Conservation (phyloP, 1,140 invertebrate species). For the Leptinotarsa defecta region DNA sequence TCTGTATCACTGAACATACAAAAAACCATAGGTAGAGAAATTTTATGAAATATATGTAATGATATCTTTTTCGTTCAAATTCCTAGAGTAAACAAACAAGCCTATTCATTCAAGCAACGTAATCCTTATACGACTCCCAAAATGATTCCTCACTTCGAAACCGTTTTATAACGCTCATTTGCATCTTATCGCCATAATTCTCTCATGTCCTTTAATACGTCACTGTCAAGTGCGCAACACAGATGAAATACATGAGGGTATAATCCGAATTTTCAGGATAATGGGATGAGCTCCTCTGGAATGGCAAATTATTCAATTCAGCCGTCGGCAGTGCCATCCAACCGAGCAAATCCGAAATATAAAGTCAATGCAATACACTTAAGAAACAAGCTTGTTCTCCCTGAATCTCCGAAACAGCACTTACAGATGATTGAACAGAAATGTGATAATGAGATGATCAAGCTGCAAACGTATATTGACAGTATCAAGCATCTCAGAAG, state of each 20-base stretch:
- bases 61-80: no score
- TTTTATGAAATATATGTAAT: no score
- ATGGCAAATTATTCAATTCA: not conserved
- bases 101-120: not conserved
- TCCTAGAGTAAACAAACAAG: no score
- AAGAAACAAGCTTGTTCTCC: not conserved
- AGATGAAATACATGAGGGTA: not conserved
- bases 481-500: not conserved
- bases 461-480: not conserved
- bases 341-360: not conserved
- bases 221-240: not conserved
- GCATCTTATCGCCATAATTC: not conserved
- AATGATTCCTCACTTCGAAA: slow-evolving; percentile 1
- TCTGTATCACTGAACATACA: no score
- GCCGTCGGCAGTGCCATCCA: not conserved
- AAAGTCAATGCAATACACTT: not conserved
- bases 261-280: slow-evolving; percentile 8
- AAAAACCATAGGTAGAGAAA: no score
- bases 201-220: not conserved
- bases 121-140: not conserved
- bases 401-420: not conserved
- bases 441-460: slow-evolving; percentile 8
- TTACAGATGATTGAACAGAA: not conserved
- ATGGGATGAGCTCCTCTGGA: not conserved
- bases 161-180: not conserved